A percentile compares a stretch with the other conserved stretches of the same genome.
Conservation (phyloP, 2,888 invertebrate genomes). For the Sylvicola fuscatus region DNA sequence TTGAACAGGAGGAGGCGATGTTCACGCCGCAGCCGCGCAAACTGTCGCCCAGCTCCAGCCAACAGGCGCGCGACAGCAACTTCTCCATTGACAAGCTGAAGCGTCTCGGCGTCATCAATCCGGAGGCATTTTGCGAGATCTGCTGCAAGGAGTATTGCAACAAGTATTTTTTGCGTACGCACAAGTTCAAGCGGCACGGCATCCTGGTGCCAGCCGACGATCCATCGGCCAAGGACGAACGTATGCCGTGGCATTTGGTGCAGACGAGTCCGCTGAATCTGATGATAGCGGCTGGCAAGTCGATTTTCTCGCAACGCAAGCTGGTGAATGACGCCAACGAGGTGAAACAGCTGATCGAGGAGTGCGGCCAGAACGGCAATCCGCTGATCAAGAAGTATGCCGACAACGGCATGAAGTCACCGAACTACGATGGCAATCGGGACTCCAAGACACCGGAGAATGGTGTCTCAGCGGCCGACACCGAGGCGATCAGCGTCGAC, state of each 20-base stretch:
- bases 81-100: constrained; percentile 53
- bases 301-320: constrained; percentile 6
- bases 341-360: not conserved
- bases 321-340: constrained; percentile 8
- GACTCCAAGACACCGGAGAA: constrained; percentile 14
- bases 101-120: constrained; percentile 60
- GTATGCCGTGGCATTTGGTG: constrained; percentile 21
- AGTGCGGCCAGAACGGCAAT: constrained; percentile 1
- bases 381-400: constrained; percentile 4
- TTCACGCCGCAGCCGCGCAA: constrained; percentile 33
- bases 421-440: constrained; percentile 13
- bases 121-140: constrained; percentile 83
- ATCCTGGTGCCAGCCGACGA: constrained; percentile 44
- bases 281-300: constrained; percentile 30
- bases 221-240: constrained; percentile 21
- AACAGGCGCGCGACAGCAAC: constrained; percentile 46
- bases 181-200: constrained; percentile 86
- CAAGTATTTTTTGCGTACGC: constrained; percentile 78
- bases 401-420: constrained; percentile 1
- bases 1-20: constrained; percentile 26
- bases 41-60: constrained; percentile 35
- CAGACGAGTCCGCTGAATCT: constrained; percentile 62
- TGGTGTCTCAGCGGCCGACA: constrained; percentile 14
- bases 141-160: constrained; percentile 88
- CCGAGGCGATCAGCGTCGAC: constrained; percentile 58